These are phyloP conservation scores for Semotilus atromaculatus DNA, from an alignment of 2,797 vertebrate species.

Conservation along the genomic window DNA sequence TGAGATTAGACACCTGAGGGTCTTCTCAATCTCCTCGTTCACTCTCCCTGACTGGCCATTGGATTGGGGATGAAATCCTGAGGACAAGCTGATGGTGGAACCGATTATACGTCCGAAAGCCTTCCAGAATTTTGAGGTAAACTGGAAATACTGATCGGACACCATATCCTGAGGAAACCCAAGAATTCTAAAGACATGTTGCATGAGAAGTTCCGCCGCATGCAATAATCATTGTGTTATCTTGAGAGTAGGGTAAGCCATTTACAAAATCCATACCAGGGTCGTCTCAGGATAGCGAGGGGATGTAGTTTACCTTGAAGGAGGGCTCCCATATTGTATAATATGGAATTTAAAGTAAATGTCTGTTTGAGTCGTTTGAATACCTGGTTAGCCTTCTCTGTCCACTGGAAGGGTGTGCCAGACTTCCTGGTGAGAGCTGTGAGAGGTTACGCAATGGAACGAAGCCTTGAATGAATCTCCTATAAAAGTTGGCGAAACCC, in stretches of 20 bases:
- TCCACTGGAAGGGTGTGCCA: neutral
- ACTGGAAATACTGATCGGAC: too few species aligned
- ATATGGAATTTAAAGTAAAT: neutral
- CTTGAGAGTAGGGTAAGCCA: too few species aligned
- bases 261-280: neutral
- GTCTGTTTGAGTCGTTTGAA: neutral
- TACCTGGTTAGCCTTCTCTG: neutral
- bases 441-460: neutral
- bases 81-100: too few species aligned
- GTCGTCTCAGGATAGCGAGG: neutral
- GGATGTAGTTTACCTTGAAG: neutral
- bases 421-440: neutral
- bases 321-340: neutral
- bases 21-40: neutral
- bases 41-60: neutral
- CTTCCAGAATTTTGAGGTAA: too few species aligned
- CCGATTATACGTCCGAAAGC: too few species aligned
- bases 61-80: neutral
- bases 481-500: neutral
- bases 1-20: neutral
- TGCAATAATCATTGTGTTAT: too few species aligned
- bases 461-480: neutral
- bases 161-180: too few species aligned
- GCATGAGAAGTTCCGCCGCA: too few species aligned
- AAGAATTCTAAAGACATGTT: too few species aligned